These are phyloP conservation scores for Rhodophaea formosa DNA, from an alignment of 2,888 invertebrate genomes.

Conservation along the genomic window DNA sequence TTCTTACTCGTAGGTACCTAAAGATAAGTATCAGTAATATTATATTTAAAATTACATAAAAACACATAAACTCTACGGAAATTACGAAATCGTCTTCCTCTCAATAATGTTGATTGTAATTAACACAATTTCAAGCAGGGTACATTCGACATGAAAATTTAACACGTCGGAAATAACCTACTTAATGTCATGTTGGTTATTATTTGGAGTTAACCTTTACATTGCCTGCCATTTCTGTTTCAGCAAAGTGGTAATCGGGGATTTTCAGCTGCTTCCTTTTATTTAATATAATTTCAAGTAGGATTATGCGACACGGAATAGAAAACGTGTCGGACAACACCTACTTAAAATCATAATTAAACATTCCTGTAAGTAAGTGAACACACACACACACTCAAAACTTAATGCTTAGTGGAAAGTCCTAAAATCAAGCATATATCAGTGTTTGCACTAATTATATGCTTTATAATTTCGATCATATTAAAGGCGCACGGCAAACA, in stretches of 20 bases:
- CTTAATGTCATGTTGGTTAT: background rate
- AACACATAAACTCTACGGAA: no score
- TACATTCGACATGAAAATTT: background rate
- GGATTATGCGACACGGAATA: conserved; percentile 29
- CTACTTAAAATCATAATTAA: conserved; percentile 34
- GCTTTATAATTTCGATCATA: no score
- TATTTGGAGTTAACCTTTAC: background rate
- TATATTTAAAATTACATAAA: no score
- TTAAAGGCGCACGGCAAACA: no score
- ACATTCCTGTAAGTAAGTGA: background rate
- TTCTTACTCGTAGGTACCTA: no score
- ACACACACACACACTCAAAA: no score
- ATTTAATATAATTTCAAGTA: conserved; percentile 26
- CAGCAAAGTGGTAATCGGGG: background rate
- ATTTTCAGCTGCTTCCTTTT: background rate
- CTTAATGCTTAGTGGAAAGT: no score
- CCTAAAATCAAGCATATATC: no score
- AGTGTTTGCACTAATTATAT: no score
- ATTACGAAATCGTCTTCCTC: no score
- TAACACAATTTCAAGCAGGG: conserved; percentile 15
- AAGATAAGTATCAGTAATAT: no score
- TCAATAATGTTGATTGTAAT: background rate
- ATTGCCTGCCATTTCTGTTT: background rate
- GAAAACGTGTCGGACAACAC: conserved; percentile 36
- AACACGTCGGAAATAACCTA: conserved; percentile 23